Percentiles rank a stretch among this genome's conserved stretches.
phyloP scores from a whole-genome alignment of 1,140 invertebrate species.

The Pseudoatta argentina region DNA sequence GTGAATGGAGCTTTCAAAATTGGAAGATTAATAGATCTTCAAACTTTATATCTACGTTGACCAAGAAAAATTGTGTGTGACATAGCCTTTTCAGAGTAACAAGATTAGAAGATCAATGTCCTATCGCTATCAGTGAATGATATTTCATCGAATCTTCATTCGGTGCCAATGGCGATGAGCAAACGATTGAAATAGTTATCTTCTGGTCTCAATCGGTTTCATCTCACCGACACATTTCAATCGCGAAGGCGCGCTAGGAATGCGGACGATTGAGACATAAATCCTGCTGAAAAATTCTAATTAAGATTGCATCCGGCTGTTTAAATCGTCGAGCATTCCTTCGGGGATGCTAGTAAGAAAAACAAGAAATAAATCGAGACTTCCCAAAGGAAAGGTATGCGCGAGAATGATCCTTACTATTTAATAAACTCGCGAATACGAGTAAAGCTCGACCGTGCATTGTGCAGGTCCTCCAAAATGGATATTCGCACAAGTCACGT shows the following conservation, averaged over 20 bases:
- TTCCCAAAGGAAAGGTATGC: conserved; percentile 1
- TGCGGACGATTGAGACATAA: conserved; percentile 45
- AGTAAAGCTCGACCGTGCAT: neutral
- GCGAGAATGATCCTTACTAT: neutral
- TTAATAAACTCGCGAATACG: conserved; percentile 18
- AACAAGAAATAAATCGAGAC: neutral
- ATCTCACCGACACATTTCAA: conserved; percentile 6
- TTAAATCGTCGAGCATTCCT: conserved; percentile 16
- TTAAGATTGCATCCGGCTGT: conserved; percentile 35
- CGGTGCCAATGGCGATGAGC: neutral
- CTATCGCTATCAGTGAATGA: neutral
- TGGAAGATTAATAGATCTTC: conserved; percentile 11
- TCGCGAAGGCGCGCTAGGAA: conserved; percentile 21
- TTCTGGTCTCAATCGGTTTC: neutral
- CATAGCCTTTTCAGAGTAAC: neutral
- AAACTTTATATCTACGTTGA: neutral
- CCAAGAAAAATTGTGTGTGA: neutral
- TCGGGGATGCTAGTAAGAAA: neutral
- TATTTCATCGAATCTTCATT: neutral
- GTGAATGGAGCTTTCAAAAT: conserved; percentile 9
- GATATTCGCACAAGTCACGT: conserved; percentile 25
- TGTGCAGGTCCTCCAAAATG: conserved; percentile 16
- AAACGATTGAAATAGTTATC: conserved; percentile 3
- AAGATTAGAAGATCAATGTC: neutral
- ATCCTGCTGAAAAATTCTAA: conserved; percentile 55